These are phyloP conservation scores for Meiosimyza decipiens DNA, from an alignment of 2,888 invertebrate species.

Conservation along the genomic window DNA sequence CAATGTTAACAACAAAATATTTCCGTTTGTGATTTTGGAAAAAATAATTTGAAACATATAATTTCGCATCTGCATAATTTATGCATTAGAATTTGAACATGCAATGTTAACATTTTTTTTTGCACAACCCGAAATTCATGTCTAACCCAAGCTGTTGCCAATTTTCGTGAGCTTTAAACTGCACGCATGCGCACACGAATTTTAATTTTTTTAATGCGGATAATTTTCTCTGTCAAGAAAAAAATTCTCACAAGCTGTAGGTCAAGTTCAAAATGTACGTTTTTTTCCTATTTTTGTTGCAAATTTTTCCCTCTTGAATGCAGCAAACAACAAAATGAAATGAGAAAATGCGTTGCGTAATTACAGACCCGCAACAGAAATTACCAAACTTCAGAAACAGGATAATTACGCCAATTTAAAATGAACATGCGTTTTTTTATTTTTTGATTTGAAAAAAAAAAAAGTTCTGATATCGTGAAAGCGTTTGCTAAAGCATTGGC, in stretches of 20 bases:
- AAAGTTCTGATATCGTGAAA: not conserved
- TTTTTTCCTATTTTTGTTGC: constrained; percentile 1
- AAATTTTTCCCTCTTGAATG: constrained; percentile 5
- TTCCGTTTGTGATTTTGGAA: too few relatives aligned
- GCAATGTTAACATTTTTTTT: constrained; percentile 1
- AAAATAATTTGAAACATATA: constrained; percentile 24
- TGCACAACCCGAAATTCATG: not conserved
- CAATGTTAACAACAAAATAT: too few relatives aligned
- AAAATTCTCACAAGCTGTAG: constrained; percentile 35
- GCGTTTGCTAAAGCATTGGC: not conserved
- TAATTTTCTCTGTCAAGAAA: constrained; percentile 28
- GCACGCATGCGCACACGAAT: not conserved
- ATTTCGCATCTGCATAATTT: constrained; percentile 18
- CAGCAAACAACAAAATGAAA: not conserved
- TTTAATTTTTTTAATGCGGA: constrained; percentile 4
- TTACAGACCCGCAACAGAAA: constrained; percentile 27
- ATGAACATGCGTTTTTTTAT: constrained; percentile 31
- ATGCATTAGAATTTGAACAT: constrained; percentile 14
- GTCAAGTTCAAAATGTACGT: constrained; percentile 30
- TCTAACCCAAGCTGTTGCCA: constrained; percentile 1
- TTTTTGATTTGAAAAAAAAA: not conserved
- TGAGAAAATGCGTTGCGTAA: constrained; percentile 25
- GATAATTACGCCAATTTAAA: constrained; percentile 38
- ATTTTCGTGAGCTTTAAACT: not conserved
- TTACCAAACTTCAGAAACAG: constrained; percentile 38